These are phyloP conservation scores for Pachypanchax playfairii DNA, from an alignment of 2,113 vertebrate species.

Conservation along the genomic window DNA sequence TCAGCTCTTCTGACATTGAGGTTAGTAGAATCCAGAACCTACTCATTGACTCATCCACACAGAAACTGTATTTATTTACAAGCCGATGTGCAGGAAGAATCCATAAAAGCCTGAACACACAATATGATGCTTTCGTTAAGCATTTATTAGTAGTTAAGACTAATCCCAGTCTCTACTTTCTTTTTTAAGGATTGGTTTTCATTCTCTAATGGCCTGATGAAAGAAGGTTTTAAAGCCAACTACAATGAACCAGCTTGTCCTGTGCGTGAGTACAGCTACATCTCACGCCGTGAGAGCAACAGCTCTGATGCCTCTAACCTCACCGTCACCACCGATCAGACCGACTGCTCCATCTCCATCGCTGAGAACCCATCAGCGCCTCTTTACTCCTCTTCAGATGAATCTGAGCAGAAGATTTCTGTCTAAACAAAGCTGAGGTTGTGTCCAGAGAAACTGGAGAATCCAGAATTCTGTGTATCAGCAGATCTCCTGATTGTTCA, in stretches of 20 bases:
- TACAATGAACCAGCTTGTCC: slow-evolving; percentile 87
- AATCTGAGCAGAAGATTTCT: background rate
- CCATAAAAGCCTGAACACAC: too few relatives aligned
- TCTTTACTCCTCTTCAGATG: background rate
- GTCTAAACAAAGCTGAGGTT: background rate
- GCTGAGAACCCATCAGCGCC: background rate
- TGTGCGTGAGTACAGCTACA: slow-evolving; percentile 80
- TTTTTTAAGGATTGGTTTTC: slow-evolving; percentile 85
- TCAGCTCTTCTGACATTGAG: slow-evolving; percentile 84
- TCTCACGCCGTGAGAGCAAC: slow-evolving; percentile 48
- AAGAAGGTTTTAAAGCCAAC: slow-evolving; percentile 86
- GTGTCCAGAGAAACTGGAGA: background rate
- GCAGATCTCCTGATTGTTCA: background rate
- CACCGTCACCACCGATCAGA: slow-evolving; percentile 48
- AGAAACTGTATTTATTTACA: too few relatives aligned
- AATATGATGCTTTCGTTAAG: too few relatives aligned
- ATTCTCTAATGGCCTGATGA: slow-evolving; percentile 84
- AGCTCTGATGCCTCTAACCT: slow-evolving; percentile 43
- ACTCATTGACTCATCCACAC: background rate
- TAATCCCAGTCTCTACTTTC: background rate
- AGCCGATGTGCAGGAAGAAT: too few relatives aligned
- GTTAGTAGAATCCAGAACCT: slow-evolving; percentile 74
- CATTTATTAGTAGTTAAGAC: background rate
- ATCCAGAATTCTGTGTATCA: background rate
- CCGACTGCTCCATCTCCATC: slow-evolving; percentile 40